Evolutionary conservation across 2,888 invertebrate genomes (phyloP).

Genomic region (Augochlorella aurata): DNA sequence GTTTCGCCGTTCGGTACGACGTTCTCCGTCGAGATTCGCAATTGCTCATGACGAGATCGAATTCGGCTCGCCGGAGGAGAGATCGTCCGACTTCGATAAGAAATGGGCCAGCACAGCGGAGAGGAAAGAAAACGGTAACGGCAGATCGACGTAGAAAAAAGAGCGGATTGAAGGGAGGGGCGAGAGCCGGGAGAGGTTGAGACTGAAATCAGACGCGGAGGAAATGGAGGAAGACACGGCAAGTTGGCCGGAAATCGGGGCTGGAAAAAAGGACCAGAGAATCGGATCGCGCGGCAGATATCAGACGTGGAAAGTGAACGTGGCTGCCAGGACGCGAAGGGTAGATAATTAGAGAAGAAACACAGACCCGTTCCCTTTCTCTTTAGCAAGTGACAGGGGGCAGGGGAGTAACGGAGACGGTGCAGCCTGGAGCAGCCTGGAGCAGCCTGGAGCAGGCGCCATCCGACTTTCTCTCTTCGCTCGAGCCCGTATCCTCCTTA

Average conservation of each 20-base stretch:
- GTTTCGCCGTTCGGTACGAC: constrained; percentile 31
- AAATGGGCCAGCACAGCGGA: constrained; percentile 17
- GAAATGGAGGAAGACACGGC: constrained; percentile 17
- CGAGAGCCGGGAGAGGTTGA: not conserved
- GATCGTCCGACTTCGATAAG: constrained; percentile 25
- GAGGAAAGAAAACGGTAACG: not conserved
- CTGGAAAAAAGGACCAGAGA: constrained; percentile 4
- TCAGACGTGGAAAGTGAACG: constrained; percentile 66
- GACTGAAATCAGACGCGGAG: constrained; percentile 21
- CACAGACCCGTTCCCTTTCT: constrained; percentile 63
- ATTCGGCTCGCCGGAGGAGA: not conserved
- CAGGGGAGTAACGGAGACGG: not conserved
- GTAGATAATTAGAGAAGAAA: constrained; percentile 79
- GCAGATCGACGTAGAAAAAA: constrained; percentile 8
- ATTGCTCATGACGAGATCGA: constrained; percentile 34
- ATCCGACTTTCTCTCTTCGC: constrained; percentile 50
- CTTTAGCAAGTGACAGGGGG: not conserved
- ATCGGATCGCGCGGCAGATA: constrained; percentile 41
- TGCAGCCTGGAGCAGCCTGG: not conserved
- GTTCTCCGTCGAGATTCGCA: constrained; percentile 23
- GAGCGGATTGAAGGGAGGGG: constrained; percentile 5
- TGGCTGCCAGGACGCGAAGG: constrained; percentile 67
- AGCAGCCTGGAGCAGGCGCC: not conserved
- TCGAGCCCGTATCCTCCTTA: constrained; percentile 75
- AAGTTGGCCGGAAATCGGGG: constrained; percentile 40